A percentile compares a stretch with the other conserved stretches of the same genome.
These are phyloP conservation scores for Ophion ventricosus DNA, from an alignment of 2,888 invertebrate genomes.

Conservation along the genomic window DNA sequence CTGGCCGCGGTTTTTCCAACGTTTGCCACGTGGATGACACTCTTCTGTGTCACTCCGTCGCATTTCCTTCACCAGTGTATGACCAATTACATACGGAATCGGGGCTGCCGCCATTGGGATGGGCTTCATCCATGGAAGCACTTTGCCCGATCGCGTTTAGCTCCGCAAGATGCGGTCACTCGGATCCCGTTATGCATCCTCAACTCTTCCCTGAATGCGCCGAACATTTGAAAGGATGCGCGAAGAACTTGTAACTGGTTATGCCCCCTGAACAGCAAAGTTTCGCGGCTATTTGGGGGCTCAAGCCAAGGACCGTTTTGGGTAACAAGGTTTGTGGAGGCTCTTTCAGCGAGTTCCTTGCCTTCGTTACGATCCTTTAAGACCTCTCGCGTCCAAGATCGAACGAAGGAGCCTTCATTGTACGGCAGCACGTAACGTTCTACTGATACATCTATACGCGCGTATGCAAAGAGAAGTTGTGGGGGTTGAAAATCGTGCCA, in stretches of 20 bases:
- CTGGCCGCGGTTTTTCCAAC: not conserved
- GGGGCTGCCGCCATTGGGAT: not conserved
- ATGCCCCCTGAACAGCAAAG: not conserved
- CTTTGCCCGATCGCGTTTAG: not conserved
- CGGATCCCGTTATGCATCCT: not conserved
- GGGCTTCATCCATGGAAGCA: not conserved
- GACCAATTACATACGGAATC: not conserved
- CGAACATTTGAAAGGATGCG: not conserved
- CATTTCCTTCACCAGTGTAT: not conserved
- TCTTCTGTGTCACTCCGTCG: too few relatives aligned
- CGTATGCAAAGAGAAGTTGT: not conserved
- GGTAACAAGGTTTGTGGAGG: not conserved
- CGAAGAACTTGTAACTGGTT: not conserved
- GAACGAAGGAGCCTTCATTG: constrained; percentile 2
- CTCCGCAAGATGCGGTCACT: not conserved
- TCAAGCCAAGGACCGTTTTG: not conserved
- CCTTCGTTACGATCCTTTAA: constrained; percentile 9
- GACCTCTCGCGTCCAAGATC: constrained; percentile 32
- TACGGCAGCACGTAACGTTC: constrained; percentile 4
- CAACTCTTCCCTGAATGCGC: not conserved
- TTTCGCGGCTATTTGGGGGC: not conserved
- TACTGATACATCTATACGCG: not conserved
- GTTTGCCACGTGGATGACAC: not conserved
- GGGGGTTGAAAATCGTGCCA: constrained; percentile 22
- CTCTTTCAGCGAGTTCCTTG: not conserved